Conservation (phyloP, 2,888 invertebrate species). For the Hedychridium roseum region DNA sequence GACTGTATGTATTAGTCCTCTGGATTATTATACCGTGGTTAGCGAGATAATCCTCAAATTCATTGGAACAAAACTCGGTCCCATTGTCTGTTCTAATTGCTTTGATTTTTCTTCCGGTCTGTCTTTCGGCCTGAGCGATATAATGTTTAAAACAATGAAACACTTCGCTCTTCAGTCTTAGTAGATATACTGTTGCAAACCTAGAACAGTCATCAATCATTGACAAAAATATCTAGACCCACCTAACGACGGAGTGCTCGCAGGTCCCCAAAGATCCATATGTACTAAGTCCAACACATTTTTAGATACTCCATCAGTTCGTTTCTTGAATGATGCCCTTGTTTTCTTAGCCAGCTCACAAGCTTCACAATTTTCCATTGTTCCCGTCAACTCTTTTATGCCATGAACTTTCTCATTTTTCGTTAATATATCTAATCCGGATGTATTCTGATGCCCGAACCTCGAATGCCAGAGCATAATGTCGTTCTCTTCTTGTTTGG, state of each 20-base stretch:
- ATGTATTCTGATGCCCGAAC: constrained; percentile 32
- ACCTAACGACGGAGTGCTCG: constrained; percentile 29
- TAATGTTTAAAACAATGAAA: constrained; percentile 12
- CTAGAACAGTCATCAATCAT: constrained; percentile 43
- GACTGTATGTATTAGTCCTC: constrained; percentile 15
- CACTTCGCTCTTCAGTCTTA: constrained; percentile 29
- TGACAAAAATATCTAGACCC: constrained; percentile 36
- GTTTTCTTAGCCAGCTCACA: constrained; percentile 33
- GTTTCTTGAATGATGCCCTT: constrained; percentile 22
- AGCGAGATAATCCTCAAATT: constrained; percentile 6
- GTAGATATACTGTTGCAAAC: constrained; percentile 38
- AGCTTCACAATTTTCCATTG: constrained; percentile 28
- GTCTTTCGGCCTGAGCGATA: constrained; percentile 4
- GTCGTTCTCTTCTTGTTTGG: not conserved
- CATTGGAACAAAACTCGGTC: constrained; percentile 11
- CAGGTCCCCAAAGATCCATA: constrained; percentile 37
- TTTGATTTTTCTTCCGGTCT: constrained; percentile 11
- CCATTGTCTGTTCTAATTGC: constrained; percentile 21
- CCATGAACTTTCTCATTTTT: constrained; percentile 20
- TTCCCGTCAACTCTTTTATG: constrained; percentile 15
- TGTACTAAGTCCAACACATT: constrained; percentile 35
- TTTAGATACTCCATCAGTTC: constrained; percentile 16
- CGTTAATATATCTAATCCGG: constrained; percentile 23
- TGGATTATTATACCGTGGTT: constrained; percentile 11
- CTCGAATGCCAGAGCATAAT: constrained; percentile 32